Evolutionary conservation across 2,113 vertebrate genomes (phyloP), one percentile per base, ranked within the genome.

Genomic region (Hystrix brachyura): DNA sequence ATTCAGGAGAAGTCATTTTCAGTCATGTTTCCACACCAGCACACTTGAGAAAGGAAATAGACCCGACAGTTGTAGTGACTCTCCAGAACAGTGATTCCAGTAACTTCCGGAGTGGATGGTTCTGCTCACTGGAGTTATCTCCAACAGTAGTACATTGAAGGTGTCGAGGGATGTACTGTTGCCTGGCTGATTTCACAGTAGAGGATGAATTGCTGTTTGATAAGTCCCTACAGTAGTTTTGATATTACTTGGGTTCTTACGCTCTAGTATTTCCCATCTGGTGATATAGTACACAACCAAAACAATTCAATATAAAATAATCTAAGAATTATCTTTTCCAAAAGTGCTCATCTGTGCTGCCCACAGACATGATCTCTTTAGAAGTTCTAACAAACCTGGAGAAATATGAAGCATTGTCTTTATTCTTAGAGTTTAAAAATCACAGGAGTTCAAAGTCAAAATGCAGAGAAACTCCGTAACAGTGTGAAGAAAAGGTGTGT

Each of bases 361-460:
- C 51, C 80, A 87, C 38, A 84, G n/a, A 82, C 32, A 72, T 64
- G 2, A 38, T 53, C 38, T 64, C 17, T 88, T 55, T 43, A 80
- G 72, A 79, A 86, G n/a, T 81, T 85, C 71, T 57, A 23, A 53
- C 62, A 91, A 83, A 82, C 51, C 60, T 90, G 5, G 34, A 4
- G 60, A 46, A 59, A 51, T 76, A 55, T 10, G 57, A 84, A 55
- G 46, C 17, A 12, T 62, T 76, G 4, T 91, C 80, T 90, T 89
- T 94, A 90, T 93, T 94, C n/a, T 59, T 74, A 71, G 0, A 80
- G 23, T 87, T 76, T 87, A 59, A 74, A 79, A 80, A 60, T 83
- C 62, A 11, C 2, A 3, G 72, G 67, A 93, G 71, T 95, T 85
- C 53, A 87, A 90, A 94, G 79, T 88, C 65, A 94, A 29, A 95